phyloP scores from a whole-genome alignment of 2,888 invertebrate genomes.

The Tenthredo amoena region DNA sequence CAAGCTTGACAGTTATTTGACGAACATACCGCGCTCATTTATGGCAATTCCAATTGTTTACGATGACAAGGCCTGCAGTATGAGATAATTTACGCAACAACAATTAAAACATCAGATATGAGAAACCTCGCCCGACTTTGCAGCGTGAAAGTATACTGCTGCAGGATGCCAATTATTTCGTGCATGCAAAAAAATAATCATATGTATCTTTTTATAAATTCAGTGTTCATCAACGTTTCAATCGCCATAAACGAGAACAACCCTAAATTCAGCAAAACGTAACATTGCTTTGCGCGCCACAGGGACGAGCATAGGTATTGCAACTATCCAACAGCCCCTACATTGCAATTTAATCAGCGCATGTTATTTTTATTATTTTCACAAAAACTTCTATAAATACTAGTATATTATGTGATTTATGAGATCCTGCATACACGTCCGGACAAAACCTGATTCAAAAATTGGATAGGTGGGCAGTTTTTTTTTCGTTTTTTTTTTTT shows the following conservation, averaged over 20 bases:
- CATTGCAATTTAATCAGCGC: background rate
- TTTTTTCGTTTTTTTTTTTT: background rate
- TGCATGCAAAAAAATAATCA: background rate
- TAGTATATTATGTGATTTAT: background rate
- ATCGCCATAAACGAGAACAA: background rate
- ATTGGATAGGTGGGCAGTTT: background rate
- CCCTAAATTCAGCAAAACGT: background rate
- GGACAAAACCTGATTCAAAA: background rate
- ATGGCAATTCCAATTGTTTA: background rate
- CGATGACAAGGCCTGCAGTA: background rate
- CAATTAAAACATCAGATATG: background rate
- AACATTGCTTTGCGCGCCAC: background rate
- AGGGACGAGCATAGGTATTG: background rate
- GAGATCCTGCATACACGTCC: background rate
- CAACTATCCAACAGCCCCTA: background rate
- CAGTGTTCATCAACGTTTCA: background rate
- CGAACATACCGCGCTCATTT: background rate
- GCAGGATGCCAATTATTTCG: background rate
- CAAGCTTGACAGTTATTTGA: background rate
- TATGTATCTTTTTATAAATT: background rate
- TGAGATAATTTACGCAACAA: background rate
- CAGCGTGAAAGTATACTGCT: slow-evolving; percentile 6
- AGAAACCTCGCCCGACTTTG: slow-evolving; percentile 2
- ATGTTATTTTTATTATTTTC: background rate
- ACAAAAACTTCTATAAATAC: background rate